phyloP scores from a whole-genome alignment of 2,888 invertebrate genomes.

The Scelioninae gen. 1 region DNA sequence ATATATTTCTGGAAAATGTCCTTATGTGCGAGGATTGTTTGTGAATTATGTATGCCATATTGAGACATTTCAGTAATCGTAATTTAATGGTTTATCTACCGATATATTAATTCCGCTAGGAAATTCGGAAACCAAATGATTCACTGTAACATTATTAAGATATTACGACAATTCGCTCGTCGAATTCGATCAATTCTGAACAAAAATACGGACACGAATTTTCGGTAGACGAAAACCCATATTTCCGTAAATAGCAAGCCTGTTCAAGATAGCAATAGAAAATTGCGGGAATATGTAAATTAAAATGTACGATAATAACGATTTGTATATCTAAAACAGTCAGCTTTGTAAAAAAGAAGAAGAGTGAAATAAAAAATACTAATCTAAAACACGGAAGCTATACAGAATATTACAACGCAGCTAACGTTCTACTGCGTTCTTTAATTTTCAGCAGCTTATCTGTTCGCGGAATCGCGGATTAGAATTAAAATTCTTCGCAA shows the following conservation, averaged over 20 bases:
- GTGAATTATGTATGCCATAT: slow-evolving; percentile 65
- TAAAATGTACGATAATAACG: slow-evolving; percentile 41
- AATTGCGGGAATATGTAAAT: slow-evolving; percentile 58
- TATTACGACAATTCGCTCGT: too few relatives aligned
- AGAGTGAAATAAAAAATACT: slow-evolving; percentile 21
- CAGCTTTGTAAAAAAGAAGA: slow-evolving; percentile 22
- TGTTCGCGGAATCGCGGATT: neutral
- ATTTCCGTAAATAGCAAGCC: slow-evolving; percentile 27
- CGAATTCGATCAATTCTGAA: too few relatives aligned
- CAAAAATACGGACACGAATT: slow-evolving; percentile 1
- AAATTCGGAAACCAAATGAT: slow-evolving; percentile 14
- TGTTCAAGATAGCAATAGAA: slow-evolving; percentile 45
- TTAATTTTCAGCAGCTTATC: slow-evolving; percentile 28
- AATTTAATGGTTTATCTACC: slow-evolving; percentile 62
- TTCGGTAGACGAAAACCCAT: slow-evolving; percentile 16
- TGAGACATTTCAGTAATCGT: slow-evolving; percentile 63
- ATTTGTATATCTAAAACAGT: slow-evolving; percentile 51
- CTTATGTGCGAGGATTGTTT: slow-evolving; percentile 60
- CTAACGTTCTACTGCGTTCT: neutral
- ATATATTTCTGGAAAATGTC: slow-evolving; percentile 65
- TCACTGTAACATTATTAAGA: slow-evolving; percentile 3
- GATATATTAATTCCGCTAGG: slow-evolving; percentile 47
- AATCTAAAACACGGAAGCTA: slow-evolving; percentile 3
- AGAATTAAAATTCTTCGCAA: slow-evolving; percentile 2
- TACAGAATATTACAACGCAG: slow-evolving; percentile 11